Percentiles rank a stretch among this genome's conserved stretches.
Conservation (phyloP, 2,113 vertebrate genomes). For the Fulica atra region DNA sequence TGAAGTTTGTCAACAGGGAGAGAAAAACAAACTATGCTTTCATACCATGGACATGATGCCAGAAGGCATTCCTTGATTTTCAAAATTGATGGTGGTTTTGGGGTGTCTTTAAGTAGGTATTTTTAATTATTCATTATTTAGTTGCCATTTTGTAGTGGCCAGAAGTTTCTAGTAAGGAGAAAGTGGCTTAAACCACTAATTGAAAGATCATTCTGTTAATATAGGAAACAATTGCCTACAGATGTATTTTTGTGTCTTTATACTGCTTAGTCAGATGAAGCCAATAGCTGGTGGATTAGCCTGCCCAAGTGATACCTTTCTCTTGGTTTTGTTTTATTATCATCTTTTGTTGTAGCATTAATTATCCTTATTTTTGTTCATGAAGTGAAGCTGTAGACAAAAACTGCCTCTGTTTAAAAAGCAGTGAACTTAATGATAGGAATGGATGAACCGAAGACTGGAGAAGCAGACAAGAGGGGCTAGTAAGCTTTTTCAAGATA, state of each 20-base stretch:
- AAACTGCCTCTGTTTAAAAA: background rate
- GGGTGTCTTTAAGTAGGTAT: background rate
- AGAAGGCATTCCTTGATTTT: background rate
- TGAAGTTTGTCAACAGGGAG: background rate
- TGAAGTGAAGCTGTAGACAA: background rate
- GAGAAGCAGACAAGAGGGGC: background rate
- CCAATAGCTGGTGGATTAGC: background rate
- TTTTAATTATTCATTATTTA: background rate
- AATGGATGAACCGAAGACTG: background rate
- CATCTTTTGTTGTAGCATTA: accelerated
- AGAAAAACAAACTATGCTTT: background rate
- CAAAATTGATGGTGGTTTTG: background rate
- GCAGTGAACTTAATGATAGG: background rate
- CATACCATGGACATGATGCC: accelerated
- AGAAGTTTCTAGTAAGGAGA: background rate
- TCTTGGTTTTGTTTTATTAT: background rate
- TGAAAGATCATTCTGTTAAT: background rate
- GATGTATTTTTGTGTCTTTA: background rate
- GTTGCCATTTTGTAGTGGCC: background rate
- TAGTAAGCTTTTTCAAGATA: background rate
- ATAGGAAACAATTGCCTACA: background rate
- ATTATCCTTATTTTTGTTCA: background rate
- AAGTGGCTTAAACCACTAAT: background rate
- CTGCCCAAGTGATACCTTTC: background rate
- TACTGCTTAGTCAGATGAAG: background rate